Base-by-base conservation (phyloP, 1,140 invertebrate species). In the Oryzaephilus surinamensis region DNA sequence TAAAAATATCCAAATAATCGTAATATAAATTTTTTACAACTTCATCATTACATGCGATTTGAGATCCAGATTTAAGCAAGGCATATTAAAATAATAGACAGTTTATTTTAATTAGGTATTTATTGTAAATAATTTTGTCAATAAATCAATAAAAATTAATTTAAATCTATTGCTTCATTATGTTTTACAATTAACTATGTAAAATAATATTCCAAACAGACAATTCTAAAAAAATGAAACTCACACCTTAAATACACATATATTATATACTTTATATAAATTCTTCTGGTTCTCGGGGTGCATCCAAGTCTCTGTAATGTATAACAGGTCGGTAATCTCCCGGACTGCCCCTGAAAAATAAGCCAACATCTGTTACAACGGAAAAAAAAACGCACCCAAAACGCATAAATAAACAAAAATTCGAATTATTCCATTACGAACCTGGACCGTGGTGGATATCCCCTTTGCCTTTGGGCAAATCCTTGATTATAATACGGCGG, bases 251-350 rank as follows among this genome's bases (percentile, higher is more conserved):
- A 7, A 29, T 23, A 27, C 14, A 12, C 28, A 29, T 13, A 20
- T 21, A 33, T n/a, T 24, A 36, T 11, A 26, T 18, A 33, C 17
- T 3, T 73, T 77, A 83, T 48, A 81, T 70, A 64, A 84, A 84
- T 64, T 85, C 81, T 58, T 86, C 83, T 43, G 82, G 81, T 65
- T 90, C 86, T 64, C 82, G 73, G 34, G 88, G 88, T 34, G 87
- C 87, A 67, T 91, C 88, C 65, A 92, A 75, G 68, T 93, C 88
- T 59, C 87, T 73, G 69, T 93, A 93, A 67, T 88, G 84, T 57
- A 90, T 86, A 51, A 89, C 77, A 50, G 84, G 81, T 61, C 85
- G 76, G 65, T 81, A 84, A 58, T 88, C 84, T 51, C 72, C 73
- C 56, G 74, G 75, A 62, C 77, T 71, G 61, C 76, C 79, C 29